Evolutionary conservation across 2,888 invertebrate species (phyloP), one percentile per base, ranked within the genome.

Genomic region (Diarsia dahlii): DNA sequence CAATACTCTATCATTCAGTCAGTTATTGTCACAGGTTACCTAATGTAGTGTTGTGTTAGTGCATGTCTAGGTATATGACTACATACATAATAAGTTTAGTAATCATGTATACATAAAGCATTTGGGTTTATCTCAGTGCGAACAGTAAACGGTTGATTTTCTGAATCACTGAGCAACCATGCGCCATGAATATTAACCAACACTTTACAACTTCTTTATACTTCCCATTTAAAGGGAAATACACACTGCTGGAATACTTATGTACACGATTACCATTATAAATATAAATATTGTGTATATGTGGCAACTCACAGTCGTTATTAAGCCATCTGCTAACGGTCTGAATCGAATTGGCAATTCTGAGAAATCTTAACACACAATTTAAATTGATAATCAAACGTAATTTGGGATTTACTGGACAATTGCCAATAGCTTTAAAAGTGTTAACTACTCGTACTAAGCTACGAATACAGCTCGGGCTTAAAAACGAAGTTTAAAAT

Each of bases 101-200:
- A 9, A 63, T 23, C 45, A 45, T 13, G 20, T 23, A 5, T 23
- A 39, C 18, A 39, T 8, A 18, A 18, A 68, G n/a, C 62, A 46
- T 13, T 28, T 68, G 20, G 8, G 20, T 23, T 48, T 46, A 76
- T 64, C 82, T 81, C 62, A 58, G 46, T 60, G 39, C 54, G 20
- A 63, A 76, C 69, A 64, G 68, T 75, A 80, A 86, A 78, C 76
- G 77, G 70, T 86, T 80, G 84, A 74, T 86, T 83, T 78, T 83
- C 80, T 83, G 87, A 78, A 72, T 76, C 74, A 84, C 66, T 67
- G 80, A 71, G 75, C 80, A 76, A 48, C 18, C 62, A 23, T 56
- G 76, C 71, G 86, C 56, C 50, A 52, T 80, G 86, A 86, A 88
- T 86, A 74, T 63, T 67, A 76, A 88, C 48, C 52, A 39, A 12